Conservation (phyloP, 2,113 vertebrate genomes). For the Cathartes aura region DNA sequence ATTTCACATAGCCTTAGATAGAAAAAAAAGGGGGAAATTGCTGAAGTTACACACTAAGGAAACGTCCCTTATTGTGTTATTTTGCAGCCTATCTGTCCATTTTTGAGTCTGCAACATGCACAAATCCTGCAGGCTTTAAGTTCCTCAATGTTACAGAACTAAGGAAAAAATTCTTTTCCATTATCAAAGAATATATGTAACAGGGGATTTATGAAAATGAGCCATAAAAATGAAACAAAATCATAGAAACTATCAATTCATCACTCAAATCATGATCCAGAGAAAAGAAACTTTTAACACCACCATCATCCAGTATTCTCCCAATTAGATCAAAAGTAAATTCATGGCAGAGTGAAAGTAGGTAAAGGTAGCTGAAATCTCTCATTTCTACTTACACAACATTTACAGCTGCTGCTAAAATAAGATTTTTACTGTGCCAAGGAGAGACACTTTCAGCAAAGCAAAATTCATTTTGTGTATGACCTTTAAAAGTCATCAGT, state of each 20-base stretch:
- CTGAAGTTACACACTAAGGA: neutral
- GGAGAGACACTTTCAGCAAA: neutral
- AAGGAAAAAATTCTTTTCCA: neutral
- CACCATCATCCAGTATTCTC: neutral
- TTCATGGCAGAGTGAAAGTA: neutral
- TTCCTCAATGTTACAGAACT: neutral
- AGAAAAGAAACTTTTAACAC: neutral
- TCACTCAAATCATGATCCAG: neutral
- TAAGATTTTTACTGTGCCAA: slow-evolving; percentile 4
- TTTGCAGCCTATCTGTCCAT: neutral
- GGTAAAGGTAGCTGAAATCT: neutral
- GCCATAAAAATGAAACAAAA: neutral
- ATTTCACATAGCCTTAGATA: neutral
- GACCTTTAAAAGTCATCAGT: slow-evolving; percentile 59
- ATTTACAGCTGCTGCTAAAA: neutral
- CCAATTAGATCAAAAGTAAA: neutral
- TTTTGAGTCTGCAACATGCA: neutral
- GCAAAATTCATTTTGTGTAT: slow-evolving; percentile 34
- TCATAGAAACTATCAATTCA: neutral
- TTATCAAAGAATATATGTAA: neutral
- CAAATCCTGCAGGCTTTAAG: neutral
- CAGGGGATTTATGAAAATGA: neutral
- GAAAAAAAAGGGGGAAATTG: neutral
- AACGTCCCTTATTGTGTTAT: neutral
- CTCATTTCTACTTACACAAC: neutral